A percentile compares a stretch with the other conserved stretches of the same genome.
Evolutionary conservation across 2,797 vertebrate species (phyloP).

Genomic region (Sebastes jordani): DNA sequence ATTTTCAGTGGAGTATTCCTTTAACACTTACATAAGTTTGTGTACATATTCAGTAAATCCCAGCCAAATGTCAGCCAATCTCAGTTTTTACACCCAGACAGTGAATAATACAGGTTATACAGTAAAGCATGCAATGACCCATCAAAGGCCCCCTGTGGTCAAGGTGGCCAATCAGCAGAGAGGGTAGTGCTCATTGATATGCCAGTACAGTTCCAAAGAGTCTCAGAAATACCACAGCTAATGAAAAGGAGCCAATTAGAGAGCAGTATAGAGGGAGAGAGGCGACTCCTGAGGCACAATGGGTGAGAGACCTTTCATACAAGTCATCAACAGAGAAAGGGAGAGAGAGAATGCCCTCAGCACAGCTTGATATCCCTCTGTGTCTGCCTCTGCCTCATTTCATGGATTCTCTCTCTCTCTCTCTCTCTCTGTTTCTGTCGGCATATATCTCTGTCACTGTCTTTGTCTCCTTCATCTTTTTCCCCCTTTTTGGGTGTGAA

Average conservation of each 20-base stretch:
- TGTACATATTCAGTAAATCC: neutral
- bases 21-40: neutral
- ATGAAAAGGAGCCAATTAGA: conserved; percentile 7
- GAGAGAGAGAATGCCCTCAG: neutral
- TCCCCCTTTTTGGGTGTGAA: neutral
- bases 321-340: neutral
- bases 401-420: neutral
- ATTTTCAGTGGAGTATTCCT: neutral
- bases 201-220: neutral
- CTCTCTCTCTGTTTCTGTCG: neutral
- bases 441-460: too few species aligned
- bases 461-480: neutral
- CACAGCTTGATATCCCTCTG: neutral
- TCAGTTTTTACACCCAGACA: neutral
- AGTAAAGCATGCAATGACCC: neutral
- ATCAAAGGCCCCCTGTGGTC: neutral
- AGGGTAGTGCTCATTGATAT: neutral
- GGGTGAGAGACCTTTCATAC: conserved; percentile 1
- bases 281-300: neutral
- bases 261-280: neutral
- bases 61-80: neutral
- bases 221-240: neutral
- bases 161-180: neutral
- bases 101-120: neutral
- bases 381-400: neutral